These are phyloP conservation scores for Microplitis mediator DNA, from an alignment of 1,140 invertebrate species.

Conservation along the genomic window DNA sequence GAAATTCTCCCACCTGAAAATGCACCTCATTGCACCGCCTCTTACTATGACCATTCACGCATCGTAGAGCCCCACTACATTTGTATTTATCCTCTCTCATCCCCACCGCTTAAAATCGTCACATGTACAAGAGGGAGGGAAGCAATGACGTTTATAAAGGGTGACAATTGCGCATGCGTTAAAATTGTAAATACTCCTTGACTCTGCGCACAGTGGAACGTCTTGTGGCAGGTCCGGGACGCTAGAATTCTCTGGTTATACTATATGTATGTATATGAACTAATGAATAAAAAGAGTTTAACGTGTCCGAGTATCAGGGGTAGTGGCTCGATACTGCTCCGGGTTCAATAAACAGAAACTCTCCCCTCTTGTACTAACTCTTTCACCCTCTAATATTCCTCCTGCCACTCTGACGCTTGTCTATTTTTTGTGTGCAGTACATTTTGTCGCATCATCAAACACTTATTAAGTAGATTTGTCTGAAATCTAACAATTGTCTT, in stretches of 20 bases:
- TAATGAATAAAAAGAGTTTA: conserved; percentile 9
- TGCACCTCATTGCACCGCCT: conserved; percentile 19
- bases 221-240: conserved; percentile 59
- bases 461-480: not conserved
- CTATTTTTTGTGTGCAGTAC: not conserved
- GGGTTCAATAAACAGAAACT: conserved; percentile 55
- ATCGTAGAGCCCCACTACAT: conserved; percentile 8
- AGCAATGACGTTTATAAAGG: conserved; percentile 21
- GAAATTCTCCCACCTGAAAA: conserved; percentile 15
- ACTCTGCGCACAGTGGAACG: conserved; percentile 52
- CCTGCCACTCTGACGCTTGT: not conserved
- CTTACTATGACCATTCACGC: conserved; percentile 3
- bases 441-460: not conserved
- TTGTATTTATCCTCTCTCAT: conserved; percentile 12
- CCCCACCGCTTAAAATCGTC: conserved; percentile 20
- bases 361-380: conserved; percentile 25
- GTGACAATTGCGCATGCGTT: conserved; percentile 49
- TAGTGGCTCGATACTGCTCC: conserved; percentile 54
- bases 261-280: conserved; percentile 7
- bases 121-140: conserved; percentile 28
- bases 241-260: not conserved
- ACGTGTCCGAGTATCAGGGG: conserved; percentile 28
- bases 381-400: conserved; percentile 9
- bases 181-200: conserved; percentile 57
- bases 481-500: no score